Percentiles rank a stretch among this genome's conserved stretches.
phyloP scores from a whole-genome alignment of 2,113 vertebrate genomes.

The Gymnogyps californianus region DNA sequence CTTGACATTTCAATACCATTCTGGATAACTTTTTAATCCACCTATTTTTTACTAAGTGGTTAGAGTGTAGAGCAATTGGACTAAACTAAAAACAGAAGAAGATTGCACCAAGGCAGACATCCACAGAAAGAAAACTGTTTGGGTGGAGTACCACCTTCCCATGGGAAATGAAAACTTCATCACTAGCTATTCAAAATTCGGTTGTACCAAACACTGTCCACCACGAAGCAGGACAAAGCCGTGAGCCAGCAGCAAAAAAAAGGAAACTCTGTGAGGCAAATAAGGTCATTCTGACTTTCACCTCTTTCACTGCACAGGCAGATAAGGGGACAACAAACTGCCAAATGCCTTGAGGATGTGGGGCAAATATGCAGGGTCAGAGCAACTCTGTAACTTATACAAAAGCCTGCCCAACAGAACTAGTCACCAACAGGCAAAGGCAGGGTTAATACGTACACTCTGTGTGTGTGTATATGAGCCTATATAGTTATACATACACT shows the following conservation, averaged over 20 bases:
- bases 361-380: background rate
- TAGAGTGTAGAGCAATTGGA: background rate
- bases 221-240: background rate
- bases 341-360: background rate
- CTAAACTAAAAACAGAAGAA: background rate
- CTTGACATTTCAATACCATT: background rate
- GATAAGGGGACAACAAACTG: background rate
- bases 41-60: background rate
- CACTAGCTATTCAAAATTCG: background rate
- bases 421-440: background rate
- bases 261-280: background rate
- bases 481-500: background rate
- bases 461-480: no score
- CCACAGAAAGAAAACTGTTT: background rate
- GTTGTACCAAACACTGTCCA: background rate
- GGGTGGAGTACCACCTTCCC: background rate
- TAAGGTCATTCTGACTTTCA: background rate
- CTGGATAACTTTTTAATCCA: background rate
- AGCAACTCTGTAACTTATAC: background rate
- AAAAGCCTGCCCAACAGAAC: background rate
- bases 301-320: background rate
- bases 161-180: background rate
- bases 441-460: background rate
- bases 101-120: background rate
- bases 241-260: background rate